Evolutionary conservation across 2,888 invertebrate species (phyloP), one percentile per base, ranked within the genome.

Genomic region (Phanerotoma sp.): DNA sequence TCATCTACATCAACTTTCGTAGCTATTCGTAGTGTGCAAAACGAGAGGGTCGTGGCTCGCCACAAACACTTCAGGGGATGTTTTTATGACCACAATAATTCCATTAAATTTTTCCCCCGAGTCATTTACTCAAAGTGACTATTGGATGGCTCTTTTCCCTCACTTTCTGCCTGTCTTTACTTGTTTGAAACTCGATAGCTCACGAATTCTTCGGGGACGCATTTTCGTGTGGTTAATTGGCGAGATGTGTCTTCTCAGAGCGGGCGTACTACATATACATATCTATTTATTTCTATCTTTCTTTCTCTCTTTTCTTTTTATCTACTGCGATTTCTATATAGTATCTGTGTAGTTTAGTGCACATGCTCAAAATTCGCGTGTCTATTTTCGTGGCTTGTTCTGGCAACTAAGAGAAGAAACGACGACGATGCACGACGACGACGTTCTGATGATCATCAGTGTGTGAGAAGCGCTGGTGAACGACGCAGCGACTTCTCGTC

Each of bases 401-500:
- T 66, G 65, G 65, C 49, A 59, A 56, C 49, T 44, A 54, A 41
- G 13, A 22, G 13, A 15, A 46, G 13, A 15, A 32, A 21, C 20
- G 21, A 33, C 33, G 21, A 22, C 22, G 21, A 46, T 20, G 22
- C 46, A 21, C 20, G 21, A 33, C 33, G 21, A 21, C 13, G 4
- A n/a, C 42, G 13, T 42, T 22, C 45, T 32, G 62, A 59, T 66
- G 62, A 57, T 62, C 56, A 16, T 38, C 73, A 76, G 75, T 76
- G 69, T 70, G 70, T 70, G 67, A 70, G 68, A 71, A 68, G 69
- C 74, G 73, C 72, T 72, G 71, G 69, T 66, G 66, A 67, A 64
- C 66, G 71, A 73, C 72, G 72, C 73, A 67, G 65, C 65, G 61
- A 58, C 57, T 58, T 61, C 56, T 54, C 56, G 51, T 57, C 56